Base-by-base conservation (phyloP, 2,113 vertebrate species). In the Datnioides undecimradiatus region DNA sequence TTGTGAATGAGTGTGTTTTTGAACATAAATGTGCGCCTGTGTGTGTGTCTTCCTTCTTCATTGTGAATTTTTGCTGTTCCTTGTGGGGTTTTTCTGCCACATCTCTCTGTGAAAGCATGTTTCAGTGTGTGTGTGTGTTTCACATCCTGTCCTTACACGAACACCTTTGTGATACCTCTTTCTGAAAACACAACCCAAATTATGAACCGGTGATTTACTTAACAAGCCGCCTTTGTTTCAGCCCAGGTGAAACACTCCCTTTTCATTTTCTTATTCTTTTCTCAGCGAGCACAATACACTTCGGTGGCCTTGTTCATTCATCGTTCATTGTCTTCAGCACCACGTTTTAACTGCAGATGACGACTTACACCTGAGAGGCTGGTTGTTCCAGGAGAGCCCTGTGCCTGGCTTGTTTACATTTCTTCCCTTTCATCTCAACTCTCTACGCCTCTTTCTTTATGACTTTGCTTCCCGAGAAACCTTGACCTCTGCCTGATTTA, bases 281-380 rank as follows among this genome's bases (percentile, higher is more conserved):
- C 62, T 51, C 29, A 12, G 6, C 0, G 21, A 76, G n/a, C 31
- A 84, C 73, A 80, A 67, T 68, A 31, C 41, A 31, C 36, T 23
- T 14, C 10, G 3, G 11, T 64, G 78, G 64, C 83, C 76, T 84
- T 72, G 73, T 70, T 77, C 27, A 49, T 69, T 84, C 43, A 70
- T 62, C 27, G 43, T 69, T 84, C 43, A 70, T 62, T 60, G 49
- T 60, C 31, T 25, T 68, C 52, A 57, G 55, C 14, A 27, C 11
- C 19, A 46, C 13, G 21, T 71, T 66, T 66, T 38, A 54, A 66
- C 23, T 19, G 59, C 31, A 43, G 51, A 64, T 5, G 2, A 49
- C 13, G 51, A 13, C 74, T 55, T 62, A n/a, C 46, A 78, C 71
- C 33, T 79, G 23, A 71, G 41, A 46, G 66, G 49, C 38, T 40